Evolutionary conservation across 2,888 invertebrate genomes (phyloP).

Genomic region (Chalcis sispes): DNA sequence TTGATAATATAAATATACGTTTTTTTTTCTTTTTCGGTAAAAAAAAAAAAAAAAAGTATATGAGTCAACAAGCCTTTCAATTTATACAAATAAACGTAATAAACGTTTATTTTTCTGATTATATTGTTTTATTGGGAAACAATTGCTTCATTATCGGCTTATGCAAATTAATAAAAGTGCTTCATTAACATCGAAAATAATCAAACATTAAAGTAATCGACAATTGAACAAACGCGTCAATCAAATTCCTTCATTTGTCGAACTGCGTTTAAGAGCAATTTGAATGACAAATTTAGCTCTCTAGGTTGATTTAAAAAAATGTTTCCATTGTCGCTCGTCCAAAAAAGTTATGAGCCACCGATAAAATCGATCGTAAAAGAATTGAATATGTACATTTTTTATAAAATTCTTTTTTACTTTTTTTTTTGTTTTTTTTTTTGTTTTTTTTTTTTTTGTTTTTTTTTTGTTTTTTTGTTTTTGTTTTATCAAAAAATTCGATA

Average conservation of each 20-base stretch:
- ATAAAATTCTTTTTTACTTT: slow-evolving; percentile 25
- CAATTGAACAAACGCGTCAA: neutral
- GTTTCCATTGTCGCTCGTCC: neutral
- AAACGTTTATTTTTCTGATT: neutral
- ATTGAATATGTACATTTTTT: slow-evolving; percentile 14
- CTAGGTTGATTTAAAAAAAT: slow-evolving; percentile 13
- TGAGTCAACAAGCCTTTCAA: neutral
- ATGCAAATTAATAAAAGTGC: neutral
- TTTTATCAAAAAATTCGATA: slow-evolving; percentile 34
- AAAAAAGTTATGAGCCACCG: slow-evolving; percentile 1
- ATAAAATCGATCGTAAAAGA: slow-evolving; percentile 20
- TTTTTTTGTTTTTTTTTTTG: neutral
- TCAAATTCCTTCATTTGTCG: neutral
- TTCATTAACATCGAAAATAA: neutral
- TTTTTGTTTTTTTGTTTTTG: neutral
- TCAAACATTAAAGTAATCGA: neutral
- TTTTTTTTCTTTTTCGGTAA: neutral
- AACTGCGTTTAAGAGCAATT: slow-evolving; percentile 8
- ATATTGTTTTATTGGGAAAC: neutral
- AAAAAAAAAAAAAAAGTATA: neutral
- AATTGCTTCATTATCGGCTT: neutral
- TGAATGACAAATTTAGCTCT: slow-evolving; percentile 3
- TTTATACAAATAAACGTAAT: neutral
- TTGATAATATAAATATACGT: no score
- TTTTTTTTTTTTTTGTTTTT: slow-evolving; percentile 19